Conservation (phyloP, 2,888 invertebrate genomes). For the Diploptera punctata region DNA sequence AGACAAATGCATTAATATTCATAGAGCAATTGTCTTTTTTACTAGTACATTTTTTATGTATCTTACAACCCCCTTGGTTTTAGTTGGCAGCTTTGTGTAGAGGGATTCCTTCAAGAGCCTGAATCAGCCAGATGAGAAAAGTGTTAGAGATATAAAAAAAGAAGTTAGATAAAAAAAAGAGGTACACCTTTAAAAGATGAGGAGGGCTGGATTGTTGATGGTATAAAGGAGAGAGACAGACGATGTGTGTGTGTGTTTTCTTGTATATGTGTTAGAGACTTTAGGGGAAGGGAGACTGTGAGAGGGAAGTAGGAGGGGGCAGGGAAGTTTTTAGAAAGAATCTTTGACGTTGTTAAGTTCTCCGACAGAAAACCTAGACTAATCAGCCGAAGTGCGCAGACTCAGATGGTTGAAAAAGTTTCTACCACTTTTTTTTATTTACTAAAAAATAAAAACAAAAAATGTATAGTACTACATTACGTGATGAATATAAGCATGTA, state of each 20-base stretch:
- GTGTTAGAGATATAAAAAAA: not conserved
- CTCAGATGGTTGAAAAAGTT: no score
- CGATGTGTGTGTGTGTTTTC: conserved; percentile 4
- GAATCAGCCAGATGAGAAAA: not conserved
- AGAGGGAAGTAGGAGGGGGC: conserved; percentile 4
- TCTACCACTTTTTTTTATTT: no score
- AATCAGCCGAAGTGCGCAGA: conserved; percentile 21
- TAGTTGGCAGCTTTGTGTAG: not conserved
- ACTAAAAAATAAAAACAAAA: no score
- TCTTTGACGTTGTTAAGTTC: conserved; percentile 19
- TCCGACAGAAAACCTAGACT: conserved; percentile 27
- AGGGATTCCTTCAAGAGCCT: conserved; percentile 5
- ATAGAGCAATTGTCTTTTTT: conserved; percentile 11
- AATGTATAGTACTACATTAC: no score
- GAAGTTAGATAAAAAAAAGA: no score
- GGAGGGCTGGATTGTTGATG: conserved; percentile 1
- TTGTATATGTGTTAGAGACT: no score
- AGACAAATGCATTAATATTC: conserved; percentile 23
- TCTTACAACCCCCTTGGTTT: no score
- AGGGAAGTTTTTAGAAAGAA: conserved; percentile 28
- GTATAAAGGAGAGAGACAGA: not conserved
- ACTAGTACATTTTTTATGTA: not conserved
- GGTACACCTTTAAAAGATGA: conserved; percentile 11
- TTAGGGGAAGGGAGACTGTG: not conserved
- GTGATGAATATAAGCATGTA: no score